Conservation (phyloP, 2,113 vertebrate genomes). For the Bungarus multicinctus region DNA sequence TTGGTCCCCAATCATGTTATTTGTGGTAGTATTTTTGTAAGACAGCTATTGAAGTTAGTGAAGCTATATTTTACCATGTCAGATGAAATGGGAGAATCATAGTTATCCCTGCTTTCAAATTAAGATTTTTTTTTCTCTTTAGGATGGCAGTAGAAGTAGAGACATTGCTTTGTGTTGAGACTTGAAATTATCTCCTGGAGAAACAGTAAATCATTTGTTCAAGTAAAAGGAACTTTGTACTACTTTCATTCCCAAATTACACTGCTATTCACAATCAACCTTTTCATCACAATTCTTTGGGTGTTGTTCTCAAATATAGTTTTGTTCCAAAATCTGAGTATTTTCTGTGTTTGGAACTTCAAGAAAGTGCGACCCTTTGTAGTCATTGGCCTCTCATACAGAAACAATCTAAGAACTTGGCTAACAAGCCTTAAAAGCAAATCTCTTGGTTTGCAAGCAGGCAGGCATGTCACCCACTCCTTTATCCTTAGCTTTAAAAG, state of each 20-base stretch:
- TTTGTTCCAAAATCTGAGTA: neutral
- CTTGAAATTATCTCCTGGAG: conserved; percentile 11
- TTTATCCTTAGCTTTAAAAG: neutral
- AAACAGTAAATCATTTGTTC: neutral
- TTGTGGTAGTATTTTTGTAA: neutral
- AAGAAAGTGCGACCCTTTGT: neutral
- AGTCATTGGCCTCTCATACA: neutral
- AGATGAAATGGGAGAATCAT: neutral
- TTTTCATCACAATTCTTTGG: neutral
- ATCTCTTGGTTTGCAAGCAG: neutral
- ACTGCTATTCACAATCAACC: neutral
- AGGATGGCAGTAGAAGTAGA: conserved; percentile 6
- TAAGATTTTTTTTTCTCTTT: neutral
- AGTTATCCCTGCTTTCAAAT: neutral
- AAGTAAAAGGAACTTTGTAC: neutral
- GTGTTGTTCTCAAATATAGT: neutral
- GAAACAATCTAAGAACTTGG: neutral
- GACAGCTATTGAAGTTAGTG: conserved; percentile 5
- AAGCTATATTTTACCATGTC: neutral
- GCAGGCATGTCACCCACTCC: neutral
- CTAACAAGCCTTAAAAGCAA: neutral
- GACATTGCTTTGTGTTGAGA: neutral
- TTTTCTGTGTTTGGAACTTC: neutral
- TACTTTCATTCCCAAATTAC: neutral
- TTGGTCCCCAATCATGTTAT: no score